A percentile compares a stretch with the other conserved stretches of the same genome.
Evolutionary conservation across 53 echinoderm and acorn worm genomes (phyloP).

Genomic region (Zoroaster sp.): DNA sequence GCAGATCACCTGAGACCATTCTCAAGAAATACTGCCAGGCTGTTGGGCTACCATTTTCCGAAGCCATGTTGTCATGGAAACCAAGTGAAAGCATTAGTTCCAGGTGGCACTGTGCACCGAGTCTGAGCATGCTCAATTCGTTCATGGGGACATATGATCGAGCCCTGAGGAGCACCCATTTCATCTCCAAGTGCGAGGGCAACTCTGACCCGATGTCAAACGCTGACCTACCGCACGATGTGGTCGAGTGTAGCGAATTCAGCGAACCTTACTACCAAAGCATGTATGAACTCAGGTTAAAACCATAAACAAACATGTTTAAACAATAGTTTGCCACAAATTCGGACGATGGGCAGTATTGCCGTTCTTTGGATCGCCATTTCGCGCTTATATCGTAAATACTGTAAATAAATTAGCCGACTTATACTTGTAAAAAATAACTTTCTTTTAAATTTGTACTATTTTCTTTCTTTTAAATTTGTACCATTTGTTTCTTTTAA

Average conservation of each 20-base stretch:
- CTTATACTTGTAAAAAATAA: no score
- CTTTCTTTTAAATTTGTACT: no score
- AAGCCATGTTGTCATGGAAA: constrained; percentile 71
- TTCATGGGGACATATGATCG: constrained; percentile 59
- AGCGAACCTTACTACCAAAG: constrained; percentile 64
- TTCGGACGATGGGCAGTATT: no score
- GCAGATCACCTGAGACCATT: constrained; percentile 48
- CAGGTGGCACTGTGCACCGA: constrained; percentile 61
- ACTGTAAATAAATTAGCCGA: no score
- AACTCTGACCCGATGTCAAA: neutral
- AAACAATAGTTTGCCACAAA: no score
- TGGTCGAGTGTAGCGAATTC: constrained; percentile 55
- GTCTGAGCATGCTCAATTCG: constrained; percentile 52
- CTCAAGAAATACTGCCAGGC: constrained; percentile 75
- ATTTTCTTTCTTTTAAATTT: no score
- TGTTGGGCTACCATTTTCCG: constrained; percentile 64
- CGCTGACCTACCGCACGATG: constrained; percentile 56
- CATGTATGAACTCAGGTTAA: constrained; percentile 69
- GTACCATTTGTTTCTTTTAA: no score
- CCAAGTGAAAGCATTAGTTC: constrained; percentile 36
- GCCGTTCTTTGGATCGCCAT: no score
- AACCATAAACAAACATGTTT: neutral
- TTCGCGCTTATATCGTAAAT: no score
- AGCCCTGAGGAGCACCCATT: constrained; percentile 63
- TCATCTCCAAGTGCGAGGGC: constrained; percentile 23